phyloP scores from a whole-genome alignment of 2,888 invertebrate genomes.

The Sthenelais limicola region DNA sequence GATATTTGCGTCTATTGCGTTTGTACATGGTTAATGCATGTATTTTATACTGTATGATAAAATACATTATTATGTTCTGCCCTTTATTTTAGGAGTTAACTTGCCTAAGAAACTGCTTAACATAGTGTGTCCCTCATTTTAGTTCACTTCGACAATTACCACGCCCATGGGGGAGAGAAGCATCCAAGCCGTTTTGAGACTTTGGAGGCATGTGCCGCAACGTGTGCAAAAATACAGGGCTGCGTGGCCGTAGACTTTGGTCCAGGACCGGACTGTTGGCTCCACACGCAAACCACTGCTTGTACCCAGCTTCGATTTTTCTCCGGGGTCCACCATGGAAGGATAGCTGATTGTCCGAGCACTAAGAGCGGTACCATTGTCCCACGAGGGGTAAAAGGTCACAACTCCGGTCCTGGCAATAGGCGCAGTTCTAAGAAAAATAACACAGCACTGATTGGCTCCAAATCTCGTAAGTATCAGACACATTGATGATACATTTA shows the following conservation, averaged over 20 bases:
- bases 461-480: slow-evolving; percentile 15
- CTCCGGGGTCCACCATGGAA: not conserved
- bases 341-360: slow-evolving; percentile 7
- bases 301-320: slow-evolving; percentile 1
- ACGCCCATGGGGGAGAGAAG: slow-evolving; percentile 19
- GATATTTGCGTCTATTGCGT: too few relatives aligned
- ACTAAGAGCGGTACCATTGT: not conserved
- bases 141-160: slow-evolving; percentile 24
- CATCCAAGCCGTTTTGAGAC: not conserved
- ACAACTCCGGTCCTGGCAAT: not conserved
- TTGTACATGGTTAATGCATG: too few relatives aligned
- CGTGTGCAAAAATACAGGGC: not conserved
- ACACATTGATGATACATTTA: too few relatives aligned
- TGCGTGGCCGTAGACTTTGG: slow-evolving; percentile 32
- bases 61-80: too few relatives aligned
- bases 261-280: slow-evolving; percentile 16
- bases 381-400: not conserved
- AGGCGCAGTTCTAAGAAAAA: not conserved
- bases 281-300: slow-evolving; percentile 5
- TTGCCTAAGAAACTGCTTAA: too few relatives aligned
- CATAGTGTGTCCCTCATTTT: too few relatives aligned
- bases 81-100: too few relatives aligned
- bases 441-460: slow-evolving; percentile 13
- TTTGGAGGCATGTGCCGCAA: slow-evolving; percentile 1
- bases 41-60: too few relatives aligned